phyloP scores from a whole-genome alignment of 2,113 vertebrate species.

The Cephalopterus ornatus region DNA sequence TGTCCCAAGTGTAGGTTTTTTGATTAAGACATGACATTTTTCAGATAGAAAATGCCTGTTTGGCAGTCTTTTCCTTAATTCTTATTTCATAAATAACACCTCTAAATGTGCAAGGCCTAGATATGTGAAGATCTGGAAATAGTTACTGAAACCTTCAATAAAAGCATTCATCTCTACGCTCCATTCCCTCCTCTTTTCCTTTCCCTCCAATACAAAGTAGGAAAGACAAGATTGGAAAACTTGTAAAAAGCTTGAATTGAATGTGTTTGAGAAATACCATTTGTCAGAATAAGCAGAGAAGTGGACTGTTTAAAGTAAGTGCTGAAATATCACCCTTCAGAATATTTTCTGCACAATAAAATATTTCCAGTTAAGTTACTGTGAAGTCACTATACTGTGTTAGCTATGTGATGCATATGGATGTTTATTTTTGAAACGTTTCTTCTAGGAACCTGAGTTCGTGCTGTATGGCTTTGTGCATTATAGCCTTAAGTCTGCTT shows the following conservation, averaged over 20 bases:
- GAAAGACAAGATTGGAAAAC: background rate
- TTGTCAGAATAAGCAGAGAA: background rate
- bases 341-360: background rate
- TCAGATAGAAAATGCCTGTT: background rate
- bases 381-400: background rate
- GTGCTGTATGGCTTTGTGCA: background rate
- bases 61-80: background rate
- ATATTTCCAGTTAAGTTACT: background rate
- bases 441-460: background rate
- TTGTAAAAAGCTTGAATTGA: background rate
- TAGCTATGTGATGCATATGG: background rate
- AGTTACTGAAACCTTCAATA: background rate
- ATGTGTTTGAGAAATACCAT: background rate
- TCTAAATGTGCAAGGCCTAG: background rate
- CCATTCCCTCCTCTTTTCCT: background rate
- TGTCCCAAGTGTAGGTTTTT: background rate
- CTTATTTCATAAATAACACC: background rate
- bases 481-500: background rate
- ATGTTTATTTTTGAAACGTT: background rate
- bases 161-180: background rate
- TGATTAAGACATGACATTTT: background rate
- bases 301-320: background rate
- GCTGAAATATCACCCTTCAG: background rate
- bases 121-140: background rate
- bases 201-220: background rate